Conservation (phyloP, 37 sponge, comb jelly and placozoan genomes). For the Haliclona indistincta region DNA sequence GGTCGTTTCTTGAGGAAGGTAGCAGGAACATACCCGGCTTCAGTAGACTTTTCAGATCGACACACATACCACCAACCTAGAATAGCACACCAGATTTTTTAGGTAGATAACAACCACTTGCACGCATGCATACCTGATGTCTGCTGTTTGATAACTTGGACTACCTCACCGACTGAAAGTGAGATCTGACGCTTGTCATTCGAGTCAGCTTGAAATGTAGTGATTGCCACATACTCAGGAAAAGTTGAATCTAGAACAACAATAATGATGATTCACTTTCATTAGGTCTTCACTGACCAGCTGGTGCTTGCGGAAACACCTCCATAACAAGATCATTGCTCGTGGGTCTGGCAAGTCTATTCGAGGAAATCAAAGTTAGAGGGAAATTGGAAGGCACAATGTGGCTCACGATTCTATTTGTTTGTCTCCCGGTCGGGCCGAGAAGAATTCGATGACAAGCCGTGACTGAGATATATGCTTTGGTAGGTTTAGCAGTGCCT, state of each 20-base stretch:
- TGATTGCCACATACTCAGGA: too few relatives aligned
- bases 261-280: too few relatives aligned
- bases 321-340: neutral
- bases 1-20: neutral
- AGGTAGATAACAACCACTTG: too few relatives aligned
- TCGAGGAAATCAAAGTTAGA: neutral
- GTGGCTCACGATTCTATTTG: constrained; percentile 34
- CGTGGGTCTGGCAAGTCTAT: constrained; percentile 14
- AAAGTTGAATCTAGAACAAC: too few relatives aligned
- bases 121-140: constrained; percentile 32
- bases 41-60: neutral
- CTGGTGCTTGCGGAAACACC: neutral
- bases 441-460: constrained; percentile 48
- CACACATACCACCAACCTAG: constrained; percentile 12
- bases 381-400: neutral
- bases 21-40: constrained; percentile 2
- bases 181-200: constrained; percentile 42
- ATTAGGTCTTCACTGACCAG: neutral
- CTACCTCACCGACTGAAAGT: constrained; percentile 27
- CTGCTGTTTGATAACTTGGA: constrained; percentile 45
- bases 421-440: constrained; percentile 38
- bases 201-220: too few relatives aligned
- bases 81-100: too few relatives aligned
- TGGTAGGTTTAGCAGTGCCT: constrained; percentile 30
- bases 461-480: constrained; percentile 20